Evolutionary conservation across 2,113 vertebrate genomes (phyloP), one percentile per base, ranked within the genome.

Genomic region (Octodon degus): DNA sequence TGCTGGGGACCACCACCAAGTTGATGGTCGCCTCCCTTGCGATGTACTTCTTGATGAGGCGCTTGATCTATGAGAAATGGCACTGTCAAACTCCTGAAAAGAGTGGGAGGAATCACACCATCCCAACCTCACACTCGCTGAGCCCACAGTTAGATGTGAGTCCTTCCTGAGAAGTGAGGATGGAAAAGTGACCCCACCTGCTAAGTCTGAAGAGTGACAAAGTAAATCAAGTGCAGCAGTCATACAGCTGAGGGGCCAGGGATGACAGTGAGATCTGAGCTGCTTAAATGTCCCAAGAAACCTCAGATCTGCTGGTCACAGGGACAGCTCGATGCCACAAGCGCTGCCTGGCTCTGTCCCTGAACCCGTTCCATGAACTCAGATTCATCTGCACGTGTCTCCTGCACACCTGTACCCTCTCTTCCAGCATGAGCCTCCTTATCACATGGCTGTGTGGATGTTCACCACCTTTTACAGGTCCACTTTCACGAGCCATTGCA

Each of bases 1-100:
- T 99, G 88, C 98, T 98, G 0, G 99, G 99, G 47, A 99, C 99
- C 74, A 99, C 99, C 50, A 99, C 99, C 97, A 99, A 95, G 96
- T 98, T 99, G 95, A 99, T 98, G 0, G 99, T 99, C 96, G 99
- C 98, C 97, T 99, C 98, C 96, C 92, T 99, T 4, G 30, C 43
- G 97, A 99, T 99, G 83, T 98, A 98, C 19, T 37, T 98, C 90
- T 4, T 97, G 93, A 99, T 99, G 14, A 99, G 98, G 0, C 0
- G 30, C 96, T 99, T 99, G 94, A 99, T 99, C 99, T 99, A 96
- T 34, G 96, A 97, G 85, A 2, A 96, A 93, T 0, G 70, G 19
- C 68, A 86, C 2, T 14, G 84, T 24, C 0, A 25, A 53, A 40
- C 22, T 1, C 30, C 9, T 47, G 55, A 50, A 43, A 8, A 16